These are phyloP conservation scores for Podargus strigoides DNA, from an alignment of 2,797 vertebrate species.

Conservation along the genomic window DNA sequence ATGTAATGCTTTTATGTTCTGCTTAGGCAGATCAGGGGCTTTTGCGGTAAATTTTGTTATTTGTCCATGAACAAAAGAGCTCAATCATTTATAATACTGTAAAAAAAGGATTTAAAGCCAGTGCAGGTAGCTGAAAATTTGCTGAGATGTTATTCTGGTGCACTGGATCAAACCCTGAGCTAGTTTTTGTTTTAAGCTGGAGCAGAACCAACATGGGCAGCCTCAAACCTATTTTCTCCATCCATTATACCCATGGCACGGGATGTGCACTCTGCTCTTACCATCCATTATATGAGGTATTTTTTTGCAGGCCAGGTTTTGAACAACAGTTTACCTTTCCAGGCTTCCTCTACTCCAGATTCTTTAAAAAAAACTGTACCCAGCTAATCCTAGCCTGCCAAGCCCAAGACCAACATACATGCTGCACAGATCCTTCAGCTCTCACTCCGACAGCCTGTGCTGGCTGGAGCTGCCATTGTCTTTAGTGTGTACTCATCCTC, in stretches of 20 bases:
- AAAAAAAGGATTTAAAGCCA: not conserved
- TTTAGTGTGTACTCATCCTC: not conserved
- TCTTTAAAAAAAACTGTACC: not conserved
- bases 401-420: accelerated
- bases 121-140: not conserved
- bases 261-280: not conserved
- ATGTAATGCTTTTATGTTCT: not conserved
- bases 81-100: not conserved
- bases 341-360: not conserved
- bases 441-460: too few relatives aligned
- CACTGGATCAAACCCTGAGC: not conserved
- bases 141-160: accelerated
- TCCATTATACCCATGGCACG: not conserved
- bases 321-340: not conserved
- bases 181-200: not conserved
- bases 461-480: accelerated
- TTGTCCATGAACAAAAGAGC: not conserved
- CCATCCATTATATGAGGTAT: not conserved
- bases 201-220: not conserved
- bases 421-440: not conserved
- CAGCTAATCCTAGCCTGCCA: not conserved
- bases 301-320: not conserved
- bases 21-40: not conserved
- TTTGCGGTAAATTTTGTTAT: not conserved
- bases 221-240: not conserved